Base-by-base conservation (phyloP, 1,140 invertebrate species). In the Drosophila orena region DNA sequence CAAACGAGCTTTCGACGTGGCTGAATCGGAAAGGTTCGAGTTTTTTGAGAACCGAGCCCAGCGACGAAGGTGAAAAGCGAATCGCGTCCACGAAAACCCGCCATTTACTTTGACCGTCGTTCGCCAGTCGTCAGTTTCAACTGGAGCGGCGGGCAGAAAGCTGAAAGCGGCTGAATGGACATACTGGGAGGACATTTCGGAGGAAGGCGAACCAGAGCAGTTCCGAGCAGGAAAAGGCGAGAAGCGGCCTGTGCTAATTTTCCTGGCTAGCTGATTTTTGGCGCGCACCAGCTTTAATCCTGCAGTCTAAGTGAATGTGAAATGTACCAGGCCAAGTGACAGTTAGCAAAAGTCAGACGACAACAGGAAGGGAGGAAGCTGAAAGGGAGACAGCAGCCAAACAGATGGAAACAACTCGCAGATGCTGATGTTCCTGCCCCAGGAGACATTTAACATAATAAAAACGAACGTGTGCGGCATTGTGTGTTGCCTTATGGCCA, bases 371-470 rank as follows among this genome's bases (percentile, higher is more conserved):
- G 11, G 14, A 58, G 43, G 24, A 64, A 42, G 37, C 14, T n/a
- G 20, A 57, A 54, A 14, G 17, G 17, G 20, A 27, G 52, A 44
- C 24, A 75, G 37, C 55, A 30, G 30, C 52, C 40, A 37, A 68
- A 53, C 73, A 69, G 56, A 66, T 72, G 68, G 27, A 69, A 66
- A 61, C 44, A 79, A 81, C 61, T 78, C 74, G 64, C 50, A 34
- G 78, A 53, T 52, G 61, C 46, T 75, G 74, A 37, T 61, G 77
- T 59, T 44, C 38, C 56, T 68, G 77, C 78, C 79, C 84, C 83
- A 83, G 83, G 84, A 88, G 83, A 88, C 79, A 88, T 88, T 88
- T 88, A 88, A 88, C 83, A 88, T 88, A 88, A 88, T 88, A 88
- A 88, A 88, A 88, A 77, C 72, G 83, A 88, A 88, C 83, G 83